Base-by-base conservation (phyloP, 2,888 invertebrate species). In the Netelia melanura region DNA sequence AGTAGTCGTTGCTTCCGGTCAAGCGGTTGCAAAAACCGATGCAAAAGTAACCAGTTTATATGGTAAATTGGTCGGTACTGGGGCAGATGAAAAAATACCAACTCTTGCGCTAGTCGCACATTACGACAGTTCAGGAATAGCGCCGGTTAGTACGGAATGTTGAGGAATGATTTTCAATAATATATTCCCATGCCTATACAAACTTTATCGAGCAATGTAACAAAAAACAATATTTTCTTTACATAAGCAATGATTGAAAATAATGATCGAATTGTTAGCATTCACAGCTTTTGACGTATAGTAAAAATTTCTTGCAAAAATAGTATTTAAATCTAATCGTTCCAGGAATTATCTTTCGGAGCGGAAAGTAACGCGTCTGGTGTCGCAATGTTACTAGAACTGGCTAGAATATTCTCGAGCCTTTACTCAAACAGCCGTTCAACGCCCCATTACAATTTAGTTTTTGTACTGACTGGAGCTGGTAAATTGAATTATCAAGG, bases 401-500 rank as follows among this genome's bases (percentile, higher is more conserved):
- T 99, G 71, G 97, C 97, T 0, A 95, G 99, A 87, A 94, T 98
- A 72, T 97, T 99, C 94, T 98, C 98, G 56, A 96, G 97, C 83
- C 95, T 99, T 75, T 98, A 98, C 94, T 96, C 97, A 0, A 96
- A 96, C 82, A 94, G 96, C 1, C 96, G 96, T 87, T 97, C 97
- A 0, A 95, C 96, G 64, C 97, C 97, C 0, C 96, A 95, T 72
- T 96, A 96, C 65, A 96, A 98, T 87, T 94, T 99, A 14, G 94
- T 99, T 75, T 99, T 99, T 94, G 95, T 98, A 77, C 95, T 99
- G 78, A 96, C 98, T 43, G 98, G 98, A 23, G 97, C 97, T 61
- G 99, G 99, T 3, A 97, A 98, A 93, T 95, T 97, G 56, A 99
- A 99, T 95, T 99, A 98, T 93, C 98, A 98, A 93, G 98, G 99